These are phyloP conservation scores for Tortricodes alternella DNA, from an alignment of 2,888 invertebrate species.

Conservation along the genomic window DNA sequence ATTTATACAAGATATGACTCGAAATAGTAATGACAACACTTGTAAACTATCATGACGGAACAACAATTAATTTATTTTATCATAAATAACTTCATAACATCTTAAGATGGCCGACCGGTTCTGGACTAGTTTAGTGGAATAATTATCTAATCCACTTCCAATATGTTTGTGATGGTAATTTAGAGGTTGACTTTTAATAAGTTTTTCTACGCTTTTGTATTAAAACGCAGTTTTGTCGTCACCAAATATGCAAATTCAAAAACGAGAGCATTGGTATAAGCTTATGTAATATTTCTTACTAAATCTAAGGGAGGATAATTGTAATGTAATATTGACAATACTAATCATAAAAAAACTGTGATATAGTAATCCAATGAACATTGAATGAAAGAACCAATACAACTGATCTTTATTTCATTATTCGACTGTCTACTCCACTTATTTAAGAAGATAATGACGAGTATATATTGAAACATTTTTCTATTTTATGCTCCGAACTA, in stretches of 20 bases:
- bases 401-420: neutral
- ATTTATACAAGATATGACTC: neutral
- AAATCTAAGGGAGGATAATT: too few species aligned
- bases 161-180: neutral
- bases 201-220: neutral
- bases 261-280: too few species aligned
- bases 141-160: slow-evolving; percentile 1
- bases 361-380: too few species aligned
- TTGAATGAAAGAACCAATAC: too few species aligned
- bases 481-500: neutral
- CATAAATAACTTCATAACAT: neutral
- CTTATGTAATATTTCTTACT: too few species aligned
- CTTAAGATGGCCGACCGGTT: neutral
- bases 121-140: slow-evolving; percentile 2
- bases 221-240: too few species aligned
- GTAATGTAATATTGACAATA: too few species aligned
- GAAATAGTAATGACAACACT: neutral
- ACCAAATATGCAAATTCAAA: too few species aligned
- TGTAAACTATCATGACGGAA: neutral
- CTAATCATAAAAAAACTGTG: too few species aligned
- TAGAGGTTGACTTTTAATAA: neutral
- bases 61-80: neutral
- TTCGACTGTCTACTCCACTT: neutral
- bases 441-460: too few species aligned
- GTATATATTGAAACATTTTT: too few species aligned